Base-by-base conservation (phyloP, 2,797 vertebrate species). In the Allobates femoralis region DNA sequence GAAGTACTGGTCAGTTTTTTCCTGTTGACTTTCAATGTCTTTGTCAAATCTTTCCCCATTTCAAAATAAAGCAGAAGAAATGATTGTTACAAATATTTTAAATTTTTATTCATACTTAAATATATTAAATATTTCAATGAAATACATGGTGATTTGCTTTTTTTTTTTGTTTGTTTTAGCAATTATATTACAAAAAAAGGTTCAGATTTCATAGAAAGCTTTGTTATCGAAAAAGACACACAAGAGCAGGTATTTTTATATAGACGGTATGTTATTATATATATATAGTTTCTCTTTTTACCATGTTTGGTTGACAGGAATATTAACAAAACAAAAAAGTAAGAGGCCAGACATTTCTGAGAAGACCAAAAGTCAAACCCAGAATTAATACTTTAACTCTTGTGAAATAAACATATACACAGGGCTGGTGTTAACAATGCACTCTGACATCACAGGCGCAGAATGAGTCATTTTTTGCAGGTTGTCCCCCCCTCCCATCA, bases 81-180 rank as follows among this genome's bases (percentile, higher is more conserved):
- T 50, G 66, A 85, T 82, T 92, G 89, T 91, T 90, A 92, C 90
- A 93, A 93, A 93, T 89, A 91, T 78, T 84, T 90, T n/a, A 85
- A 89, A 87, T 90, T 89, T 93, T 93, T 93, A 93, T 92, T 93
- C 89, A 89, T 91, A 92, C 86, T 93, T 92, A 93, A 93, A 93
- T 93, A 93, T 93, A 92, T 93, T 93, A 92, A 93, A 93, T 93
- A 93, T 93, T 92, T 93, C 90, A 92, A 90, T 91, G 91, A 92
- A 93, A 93, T 92, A 92, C 91, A 92, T 86, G 87, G 83, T 89
- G 89, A 87, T 87, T 84, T 87, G 60, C 66, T 83, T 80, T 80
- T 87, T 86, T 81, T 81, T 87, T 87, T 86, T 81, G 75, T 87
- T 73, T 62, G 26, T 84, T 87, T 90, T 90, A 89, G 90, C 91